Conservation (phyloP, 2,888 invertebrate genomes). For the Aphodius granarius region DNA sequence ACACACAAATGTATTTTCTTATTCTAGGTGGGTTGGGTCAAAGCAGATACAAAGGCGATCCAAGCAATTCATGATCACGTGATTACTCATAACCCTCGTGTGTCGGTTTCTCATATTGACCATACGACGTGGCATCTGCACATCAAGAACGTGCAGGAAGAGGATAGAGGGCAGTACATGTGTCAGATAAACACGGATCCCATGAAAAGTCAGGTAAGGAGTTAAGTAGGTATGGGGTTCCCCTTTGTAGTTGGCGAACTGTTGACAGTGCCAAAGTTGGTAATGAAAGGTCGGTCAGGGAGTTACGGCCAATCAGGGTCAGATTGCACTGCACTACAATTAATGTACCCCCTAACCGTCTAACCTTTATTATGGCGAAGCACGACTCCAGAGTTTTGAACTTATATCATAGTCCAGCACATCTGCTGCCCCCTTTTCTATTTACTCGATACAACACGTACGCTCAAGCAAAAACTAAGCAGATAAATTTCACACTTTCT, state of each 20-base stretch:
- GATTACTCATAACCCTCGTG: slow-evolving; percentile 87
- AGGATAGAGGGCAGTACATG: slow-evolving; percentile 90
- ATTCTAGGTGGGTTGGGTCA: slow-evolving; percentile 87
- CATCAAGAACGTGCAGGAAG: slow-evolving; percentile 82
- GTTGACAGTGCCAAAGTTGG: slow-evolving; percentile 14
- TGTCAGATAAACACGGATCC: slow-evolving; percentile 95
- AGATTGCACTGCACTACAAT: slow-evolving; percentile 26
- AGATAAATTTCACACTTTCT: slow-evolving; percentile 5
- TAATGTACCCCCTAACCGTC: slow-evolving; percentile 22
- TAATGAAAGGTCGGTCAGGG: slow-evolving; percentile 31
- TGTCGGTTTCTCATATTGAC: slow-evolving; percentile 83
- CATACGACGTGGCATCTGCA: slow-evolving; percentile 89
- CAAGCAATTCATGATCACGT: slow-evolving; percentile 92
- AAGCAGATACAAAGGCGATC: slow-evolving; percentile 90
- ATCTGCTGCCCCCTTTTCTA: slow-evolving; percentile 16
- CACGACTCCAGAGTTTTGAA: slow-evolving; percentile 16
- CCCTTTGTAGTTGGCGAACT: not conserved
- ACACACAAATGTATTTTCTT: too few relatives aligned
- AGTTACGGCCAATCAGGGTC: slow-evolving; percentile 31
- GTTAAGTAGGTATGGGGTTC: not conserved
- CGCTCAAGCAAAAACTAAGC: not conserved
- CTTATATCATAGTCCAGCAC: slow-evolving; percentile 24
- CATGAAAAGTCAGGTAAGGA: slow-evolving; percentile 90
- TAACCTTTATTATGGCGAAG: slow-evolving; percentile 22
- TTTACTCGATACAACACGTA: slow-evolving; percentile 5